Percentiles rank a stretch among this genome's conserved stretches.
Evolutionary conservation across 2,888 invertebrate genomes (phyloP).

Genomic region (Oxytorus armatus): DNA sequence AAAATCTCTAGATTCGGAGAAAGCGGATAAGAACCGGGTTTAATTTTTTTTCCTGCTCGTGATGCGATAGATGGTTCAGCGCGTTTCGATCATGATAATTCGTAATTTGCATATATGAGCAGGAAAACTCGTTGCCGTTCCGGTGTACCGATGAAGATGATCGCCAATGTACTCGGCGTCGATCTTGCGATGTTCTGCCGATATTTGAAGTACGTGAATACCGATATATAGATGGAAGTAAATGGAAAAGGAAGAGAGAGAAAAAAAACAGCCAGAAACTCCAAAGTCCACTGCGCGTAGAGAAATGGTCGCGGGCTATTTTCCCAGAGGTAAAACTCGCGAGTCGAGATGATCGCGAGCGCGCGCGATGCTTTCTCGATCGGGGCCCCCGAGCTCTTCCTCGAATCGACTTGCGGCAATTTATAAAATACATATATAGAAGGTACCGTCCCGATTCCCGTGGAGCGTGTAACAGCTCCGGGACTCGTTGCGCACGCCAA

Average conservation of each 20-base stretch:
- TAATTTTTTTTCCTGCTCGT: constrained; percentile 11
- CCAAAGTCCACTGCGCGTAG: constrained; percentile 28
- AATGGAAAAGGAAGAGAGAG: constrained; percentile 15
- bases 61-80: constrained; percentile 43
- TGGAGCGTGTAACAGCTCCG: too few relatives aligned
- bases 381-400: constrained; percentile 35
- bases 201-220: constrained; percentile 7
- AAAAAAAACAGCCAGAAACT: constrained; percentile 14
- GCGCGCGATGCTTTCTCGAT: constrained; percentile 54
- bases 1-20: constrained; percentile 36
- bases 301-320: constrained; percentile 58
- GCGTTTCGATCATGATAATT: constrained; percentile 55
- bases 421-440: neutral
- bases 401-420: constrained; percentile 29
- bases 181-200: constrained; percentile 30
- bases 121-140: constrained; percentile 61
- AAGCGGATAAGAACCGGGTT: constrained; percentile 34
- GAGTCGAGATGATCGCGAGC: constrained; percentile 41
- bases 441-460: too few relatives aligned
- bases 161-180: constrained; percentile 30
- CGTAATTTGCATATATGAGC: constrained; percentile 8
- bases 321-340: constrained; percentile 59
- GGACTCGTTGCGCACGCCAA: too few relatives aligned
- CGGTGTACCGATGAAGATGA: constrained; percentile 68
- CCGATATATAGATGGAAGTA: neutral